phyloP scores from a whole-genome alignment of 2,888 invertebrate genomes.

The Acronicta aceris region DNA sequence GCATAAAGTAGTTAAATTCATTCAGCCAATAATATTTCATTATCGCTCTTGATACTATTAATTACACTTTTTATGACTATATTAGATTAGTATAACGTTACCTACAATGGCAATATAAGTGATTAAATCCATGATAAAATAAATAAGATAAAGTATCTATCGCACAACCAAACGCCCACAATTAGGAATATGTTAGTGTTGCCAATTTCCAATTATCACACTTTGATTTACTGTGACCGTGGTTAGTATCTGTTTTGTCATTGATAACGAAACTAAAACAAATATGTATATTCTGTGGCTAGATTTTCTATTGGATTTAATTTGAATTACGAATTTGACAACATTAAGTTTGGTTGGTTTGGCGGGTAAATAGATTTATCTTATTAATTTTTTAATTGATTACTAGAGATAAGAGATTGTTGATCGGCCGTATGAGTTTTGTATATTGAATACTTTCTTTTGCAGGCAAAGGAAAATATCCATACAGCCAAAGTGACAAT shows the following conservation, averaged over 20 bases:
- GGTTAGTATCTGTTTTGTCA: constrained; percentile 17
- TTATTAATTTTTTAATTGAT: no score
- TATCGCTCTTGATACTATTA: no score
- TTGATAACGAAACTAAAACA: constrained; percentile 21
- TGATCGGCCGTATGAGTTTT: no score
- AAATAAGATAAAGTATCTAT: constrained; percentile 24
- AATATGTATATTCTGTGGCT: not conserved
- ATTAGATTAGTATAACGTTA: no score
- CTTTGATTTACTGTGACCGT: constrained; percentile 35
- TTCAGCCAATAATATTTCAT: no score
- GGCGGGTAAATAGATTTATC: no score
- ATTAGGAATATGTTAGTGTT: constrained; percentile 46
- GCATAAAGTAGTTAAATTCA: no score
- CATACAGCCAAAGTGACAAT: no score
- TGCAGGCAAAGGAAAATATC: no score
- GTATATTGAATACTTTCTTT: no score
- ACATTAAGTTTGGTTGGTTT: not conserved
- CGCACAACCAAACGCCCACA: constrained; percentile 23
- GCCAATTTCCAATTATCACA: constrained; percentile 43
- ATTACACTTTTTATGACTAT: no score
- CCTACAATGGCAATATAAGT: constrained; percentile 15
- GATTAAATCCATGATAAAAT: constrained; percentile 43
- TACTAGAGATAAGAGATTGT: no score
- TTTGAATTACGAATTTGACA: not conserved
- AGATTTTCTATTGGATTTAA: not conserved